Evolutionary conservation across 2,113 vertebrate species (phyloP).

Genomic region (Tyto alba): DNA sequence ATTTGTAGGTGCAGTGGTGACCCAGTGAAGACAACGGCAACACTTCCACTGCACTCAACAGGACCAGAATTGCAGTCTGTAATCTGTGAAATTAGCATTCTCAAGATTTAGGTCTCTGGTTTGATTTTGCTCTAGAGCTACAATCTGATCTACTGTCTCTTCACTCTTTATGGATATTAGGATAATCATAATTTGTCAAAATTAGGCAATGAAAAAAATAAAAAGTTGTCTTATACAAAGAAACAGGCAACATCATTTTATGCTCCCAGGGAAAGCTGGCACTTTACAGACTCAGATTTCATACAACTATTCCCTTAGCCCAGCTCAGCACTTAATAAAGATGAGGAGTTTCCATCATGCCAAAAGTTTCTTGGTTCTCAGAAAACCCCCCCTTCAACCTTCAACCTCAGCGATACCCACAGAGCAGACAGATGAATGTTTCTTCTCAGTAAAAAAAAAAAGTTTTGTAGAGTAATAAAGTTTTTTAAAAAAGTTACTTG

Average conservation of each 20-base stretch:
- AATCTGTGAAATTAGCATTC: no score
- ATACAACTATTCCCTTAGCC: background rate
- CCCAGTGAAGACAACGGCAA: background rate
- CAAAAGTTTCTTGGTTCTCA: background rate
- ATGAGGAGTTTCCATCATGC: background rate
- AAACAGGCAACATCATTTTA: background rate
- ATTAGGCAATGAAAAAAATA: background rate
- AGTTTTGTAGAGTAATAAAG: background rate
- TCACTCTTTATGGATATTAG: background rate
- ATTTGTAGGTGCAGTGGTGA: background rate
- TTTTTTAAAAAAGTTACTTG: background rate
- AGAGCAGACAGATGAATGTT: background rate
- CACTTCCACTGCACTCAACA: accelerated
- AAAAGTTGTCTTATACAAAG: background rate
- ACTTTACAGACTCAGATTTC: background rate
- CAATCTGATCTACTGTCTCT: background rate
- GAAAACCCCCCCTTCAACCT: background rate
- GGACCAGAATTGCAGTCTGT: background rate
- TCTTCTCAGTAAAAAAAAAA: background rate
- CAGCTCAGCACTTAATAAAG: background rate
- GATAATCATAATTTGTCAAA: background rate
- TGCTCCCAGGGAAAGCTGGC: background rate
- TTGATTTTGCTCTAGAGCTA: background rate
- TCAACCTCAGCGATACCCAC: background rate
- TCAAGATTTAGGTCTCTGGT: background rate